These are phyloP conservation scores for Tursiops truncatus DNA, from an alignment of 2,113 vertebrate species.

Conservation along the genomic window DNA sequence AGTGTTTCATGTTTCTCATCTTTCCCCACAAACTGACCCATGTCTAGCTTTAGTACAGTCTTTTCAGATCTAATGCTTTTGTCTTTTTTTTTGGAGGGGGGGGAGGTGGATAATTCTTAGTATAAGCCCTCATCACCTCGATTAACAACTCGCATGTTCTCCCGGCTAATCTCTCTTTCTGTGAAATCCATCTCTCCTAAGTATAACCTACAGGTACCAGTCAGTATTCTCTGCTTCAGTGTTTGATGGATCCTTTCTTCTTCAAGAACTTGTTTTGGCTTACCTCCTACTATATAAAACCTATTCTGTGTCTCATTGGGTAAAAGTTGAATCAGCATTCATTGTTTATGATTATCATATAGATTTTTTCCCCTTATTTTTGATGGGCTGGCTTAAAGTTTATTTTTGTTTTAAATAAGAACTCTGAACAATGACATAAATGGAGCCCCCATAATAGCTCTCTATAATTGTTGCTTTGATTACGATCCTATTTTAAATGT, in stretches of 20 bases:
- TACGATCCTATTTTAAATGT: conserved; percentile 10
- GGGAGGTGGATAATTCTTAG: not conserved
- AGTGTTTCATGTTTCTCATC: not conserved
- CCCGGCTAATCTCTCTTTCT: not conserved
- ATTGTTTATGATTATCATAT: not conserved
- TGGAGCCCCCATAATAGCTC: not conserved
- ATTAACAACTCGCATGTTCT: not conserved
- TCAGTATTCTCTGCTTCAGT: not conserved
- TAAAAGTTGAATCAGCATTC: not conserved
- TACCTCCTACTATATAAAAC: not conserved
- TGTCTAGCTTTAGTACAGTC: not conserved
- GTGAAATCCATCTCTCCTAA: not conserved
- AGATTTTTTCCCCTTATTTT: not conserved
- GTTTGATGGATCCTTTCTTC: not conserved
- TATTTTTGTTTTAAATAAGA: not conserved
- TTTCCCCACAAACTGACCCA: not conserved
- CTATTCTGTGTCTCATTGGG: not conserved
- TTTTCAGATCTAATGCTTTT: not conserved
- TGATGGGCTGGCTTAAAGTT: not conserved
- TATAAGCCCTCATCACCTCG: not conserved
- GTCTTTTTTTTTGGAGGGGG: not conserved
- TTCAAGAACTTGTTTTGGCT: not conserved
- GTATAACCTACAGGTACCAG: not conserved
- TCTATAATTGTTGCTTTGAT: not conserved
- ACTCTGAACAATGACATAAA: conserved; percentile 7